These are phyloP conservation scores for Sussaba pulchella DNA, from an alignment of 2,888 invertebrate genomes.

Conservation along the genomic window DNA sequence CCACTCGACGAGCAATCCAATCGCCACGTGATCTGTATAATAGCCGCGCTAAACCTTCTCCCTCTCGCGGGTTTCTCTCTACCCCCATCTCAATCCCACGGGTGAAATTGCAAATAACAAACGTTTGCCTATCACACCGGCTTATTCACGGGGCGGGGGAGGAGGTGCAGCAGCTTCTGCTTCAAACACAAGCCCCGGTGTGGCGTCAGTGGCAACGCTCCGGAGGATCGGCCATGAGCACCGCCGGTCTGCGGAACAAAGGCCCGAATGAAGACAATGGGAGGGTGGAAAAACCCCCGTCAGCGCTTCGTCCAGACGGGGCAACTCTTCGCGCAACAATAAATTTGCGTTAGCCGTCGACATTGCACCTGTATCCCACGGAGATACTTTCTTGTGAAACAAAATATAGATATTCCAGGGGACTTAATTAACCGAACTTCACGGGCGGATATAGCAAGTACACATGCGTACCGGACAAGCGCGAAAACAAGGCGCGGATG, in stretches of 20 bases:
- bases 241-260: slow-evolving; percentile 49
- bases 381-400: slow-evolving; percentile 26
- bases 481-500: slow-evolving; percentile 42
- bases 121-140: slow-evolving; percentile 77
- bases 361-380: slow-evolving; percentile 46
- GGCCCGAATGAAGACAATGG: slow-evolving; percentile 47
- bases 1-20: slow-evolving; percentile 81
- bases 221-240: slow-evolving; percentile 20
- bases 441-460: slow-evolving; percentile 55
- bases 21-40: slow-evolving; percentile 83
- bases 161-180: slow-evolving; percentile 59
- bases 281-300: slow-evolving; percentile 17
- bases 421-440: slow-evolving; percentile 52
- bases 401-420: slow-evolving; percentile 25
- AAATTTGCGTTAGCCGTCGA: slow-evolving; percentile 39
- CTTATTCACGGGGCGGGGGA: slow-evolving; percentile 67
- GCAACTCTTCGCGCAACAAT: slow-evolving; percentile 20
- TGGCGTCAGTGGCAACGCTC: slow-evolving; percentile 13
- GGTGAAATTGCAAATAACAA: slow-evolving; percentile 81
- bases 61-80: slow-evolving; percentile 57
- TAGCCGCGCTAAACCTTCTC: slow-evolving; percentile 80
- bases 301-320: slow-evolving; percentile 15
- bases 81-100: slow-evolving; percentile 77
- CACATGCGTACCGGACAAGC: slow-evolving; percentile 55
- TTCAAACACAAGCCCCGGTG: slow-evolving; percentile 45